Conservation (phyloP, 2,797 vertebrate genomes). For the Pipistrellus nathusii region DNA sequence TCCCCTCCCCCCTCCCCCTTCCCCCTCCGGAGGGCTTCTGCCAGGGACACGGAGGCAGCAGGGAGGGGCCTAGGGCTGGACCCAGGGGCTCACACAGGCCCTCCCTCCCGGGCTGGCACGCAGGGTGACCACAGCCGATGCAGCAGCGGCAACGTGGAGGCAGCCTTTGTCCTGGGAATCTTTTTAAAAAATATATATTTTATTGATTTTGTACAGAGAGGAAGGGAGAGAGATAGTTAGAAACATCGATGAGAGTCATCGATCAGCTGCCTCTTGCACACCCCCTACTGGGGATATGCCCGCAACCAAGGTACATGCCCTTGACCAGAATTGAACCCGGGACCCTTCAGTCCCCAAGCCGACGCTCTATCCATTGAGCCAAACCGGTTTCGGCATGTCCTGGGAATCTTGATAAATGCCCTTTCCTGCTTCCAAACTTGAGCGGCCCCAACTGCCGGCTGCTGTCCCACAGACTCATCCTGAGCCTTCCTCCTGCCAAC, state of each 20-base stretch:
- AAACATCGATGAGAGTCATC: no score
- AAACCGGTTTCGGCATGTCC: no score
- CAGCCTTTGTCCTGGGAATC: background rate
- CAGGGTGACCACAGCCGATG: background rate
- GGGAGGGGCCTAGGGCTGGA: background rate
- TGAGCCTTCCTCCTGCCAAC: background rate
- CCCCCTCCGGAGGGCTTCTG: background rate
- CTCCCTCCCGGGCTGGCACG: background rate
- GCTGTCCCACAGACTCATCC: background rate
- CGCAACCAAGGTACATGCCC: no score
- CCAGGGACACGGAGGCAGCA: background rate
- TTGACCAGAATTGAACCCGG: no score
- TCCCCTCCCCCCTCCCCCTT: no score
- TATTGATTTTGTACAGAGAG: no score
- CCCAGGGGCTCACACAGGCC: background rate
- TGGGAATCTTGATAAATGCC: background rate
- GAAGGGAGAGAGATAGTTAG: no score
- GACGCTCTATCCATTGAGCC: no score
- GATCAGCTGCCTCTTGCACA: no score
- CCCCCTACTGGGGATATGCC: no score
- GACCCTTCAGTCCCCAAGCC: no score
- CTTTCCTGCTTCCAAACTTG: background rate
- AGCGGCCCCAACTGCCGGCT: background rate
- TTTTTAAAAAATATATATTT: no score
- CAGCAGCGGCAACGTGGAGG: background rate